Evolutionary conservation across 2,888 invertebrate genomes (phyloP), one percentile per base, ranked within the genome.

Genomic region (Malthinus seriepunctatus): DNA sequence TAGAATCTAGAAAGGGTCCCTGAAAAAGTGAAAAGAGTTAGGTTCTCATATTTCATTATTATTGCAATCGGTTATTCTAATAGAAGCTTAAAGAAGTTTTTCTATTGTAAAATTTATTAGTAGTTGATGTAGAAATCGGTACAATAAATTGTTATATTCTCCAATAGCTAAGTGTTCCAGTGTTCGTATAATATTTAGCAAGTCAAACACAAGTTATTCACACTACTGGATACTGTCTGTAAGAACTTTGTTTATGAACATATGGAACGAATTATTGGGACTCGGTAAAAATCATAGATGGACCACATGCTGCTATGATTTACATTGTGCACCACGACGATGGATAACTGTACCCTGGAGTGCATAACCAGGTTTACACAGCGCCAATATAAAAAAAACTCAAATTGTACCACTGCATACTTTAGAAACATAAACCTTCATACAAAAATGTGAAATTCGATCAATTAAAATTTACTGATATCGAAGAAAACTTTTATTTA

Each of bases 231-330:
- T 70, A 72, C 71, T 69, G 71, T 64, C 69, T 64, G n/a, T n/a
- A 60, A 59, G 60, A 62, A 63, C 68, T 69, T 71, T 70, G 72
- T 75, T 75, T 75, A 74, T 68, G 74, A 65, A 69, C 63, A 62
- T 69, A 62, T 44, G 59, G 67, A 66, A 73, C 71, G 71, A 74
- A 75, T 74, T 74, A 75, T 74, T 73, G 71, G 68, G 69, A 67
- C 70, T 68, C 60, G 63, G 59, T 58, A 66, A 66, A 68, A 69
- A 69, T 72, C 72, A 73, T 72, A 74, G 73, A 73, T 70, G 71
- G 73, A 73, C 74, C 75, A 65, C 75, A 72, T 73, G 73, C 73
- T 70, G 74, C 63, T 68, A 66, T 73, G 72, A 74, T 75, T 74
- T 75, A 75, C 74, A 74, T 74, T 73, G 72, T 70, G 69, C 69